Evolutionary conservation across 1,140 invertebrate species (phyloP).

Genomic region (Thaumatotibia leucotreta): DNA sequence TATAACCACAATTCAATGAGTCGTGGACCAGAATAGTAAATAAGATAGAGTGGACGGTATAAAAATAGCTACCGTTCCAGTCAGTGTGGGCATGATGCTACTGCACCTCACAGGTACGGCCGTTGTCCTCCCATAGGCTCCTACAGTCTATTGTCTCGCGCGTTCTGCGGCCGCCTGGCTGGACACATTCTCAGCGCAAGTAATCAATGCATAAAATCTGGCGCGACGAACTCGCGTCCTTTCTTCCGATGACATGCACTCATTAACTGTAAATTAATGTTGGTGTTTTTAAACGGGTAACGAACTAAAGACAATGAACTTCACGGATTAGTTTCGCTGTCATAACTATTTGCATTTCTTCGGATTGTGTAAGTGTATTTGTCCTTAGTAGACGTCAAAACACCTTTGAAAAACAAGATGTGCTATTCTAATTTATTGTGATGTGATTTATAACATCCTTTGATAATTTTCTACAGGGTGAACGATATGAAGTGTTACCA

Average conservation of each 20-base stretch:
- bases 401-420: not conserved
- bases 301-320: constrained; percentile 18
- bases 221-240: not conserved
- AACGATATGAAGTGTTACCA: too few relatives aligned
- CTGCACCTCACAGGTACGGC: constrained; percentile 66
- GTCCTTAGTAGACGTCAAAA: not conserved
- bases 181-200: constrained; percentile 3
- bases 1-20: constrained; percentile 76
- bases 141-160: constrained; percentile 14
- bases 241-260: constrained; percentile 8
- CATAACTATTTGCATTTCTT: constrained; percentile 9
- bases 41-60: constrained; percentile 71
- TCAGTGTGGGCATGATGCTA: constrained; percentile 51
- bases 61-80: constrained; percentile 73
- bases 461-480: too few relatives aligned
- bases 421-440: not conserved
- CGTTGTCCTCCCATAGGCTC: constrained; percentile 40
- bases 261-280: constrained; percentile 3
- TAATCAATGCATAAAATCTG: not conserved
- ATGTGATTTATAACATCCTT: too few relatives aligned
- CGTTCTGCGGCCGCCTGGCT: constrained; percentile 1
- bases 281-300: constrained; percentile 14
- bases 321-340: constrained; percentile 10
- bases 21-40: constrained; percentile 74
- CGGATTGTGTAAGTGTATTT: constrained; percentile 3